These are phyloP conservation scores for Falco biarmicus DNA, from an alignment of 2,797 vertebrate genomes.

Conservation along the genomic window DNA sequence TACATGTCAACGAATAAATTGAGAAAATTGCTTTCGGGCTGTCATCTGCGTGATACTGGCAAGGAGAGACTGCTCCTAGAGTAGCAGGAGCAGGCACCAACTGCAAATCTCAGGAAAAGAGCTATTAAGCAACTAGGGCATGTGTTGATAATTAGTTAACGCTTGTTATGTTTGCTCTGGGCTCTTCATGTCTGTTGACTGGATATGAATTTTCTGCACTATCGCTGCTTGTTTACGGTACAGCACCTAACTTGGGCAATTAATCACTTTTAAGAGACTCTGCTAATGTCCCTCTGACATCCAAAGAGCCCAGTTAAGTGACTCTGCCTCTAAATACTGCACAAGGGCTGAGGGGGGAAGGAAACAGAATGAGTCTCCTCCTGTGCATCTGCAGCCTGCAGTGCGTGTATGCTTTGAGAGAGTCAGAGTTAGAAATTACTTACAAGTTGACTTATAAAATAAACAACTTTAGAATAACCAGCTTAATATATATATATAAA, in stretches of 20 bases:
- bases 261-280: conserved; percentile 39
- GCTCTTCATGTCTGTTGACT: conserved; percentile 42
- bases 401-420: not conserved
- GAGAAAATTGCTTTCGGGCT: not conserved
- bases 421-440: not conserved
- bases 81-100: not conserved
- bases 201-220: conserved; percentile 21
- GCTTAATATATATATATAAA: not conserved
- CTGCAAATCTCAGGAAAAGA: not conserved
- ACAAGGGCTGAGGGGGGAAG: not conserved
- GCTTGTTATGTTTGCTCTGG: conserved; percentile 32
- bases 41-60: not conserved
- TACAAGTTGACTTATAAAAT: not conserved
- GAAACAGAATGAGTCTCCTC: not conserved
- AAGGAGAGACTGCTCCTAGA: not conserved
- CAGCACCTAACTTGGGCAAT: conserved; percentile 7
- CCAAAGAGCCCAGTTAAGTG: not conserved
- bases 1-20: not conserved
- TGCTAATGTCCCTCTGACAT: conserved; percentile 10
- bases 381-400: not conserved
- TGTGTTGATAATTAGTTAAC: conserved; percentile 38
- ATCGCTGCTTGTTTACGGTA: conserved; percentile 41
- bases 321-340: not conserved
- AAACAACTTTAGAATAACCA: not conserved
- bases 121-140: conserved; percentile 13